Conservation (phyloP, 2,113 vertebrate species). For the Ginglymostoma cirratum region DNA sequence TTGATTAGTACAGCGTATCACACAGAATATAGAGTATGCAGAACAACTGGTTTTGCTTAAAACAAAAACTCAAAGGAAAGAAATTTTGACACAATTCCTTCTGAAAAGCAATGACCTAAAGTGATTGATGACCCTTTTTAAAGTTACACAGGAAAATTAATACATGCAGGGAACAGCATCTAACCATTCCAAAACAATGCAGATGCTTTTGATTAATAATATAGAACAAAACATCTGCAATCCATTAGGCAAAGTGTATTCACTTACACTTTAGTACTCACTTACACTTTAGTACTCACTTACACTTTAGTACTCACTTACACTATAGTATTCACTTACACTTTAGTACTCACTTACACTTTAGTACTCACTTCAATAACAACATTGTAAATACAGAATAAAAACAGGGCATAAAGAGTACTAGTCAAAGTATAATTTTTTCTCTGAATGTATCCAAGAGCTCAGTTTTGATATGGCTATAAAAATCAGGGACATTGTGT, state of each 20-base stretch:
- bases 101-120: neutral
- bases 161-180: neutral
- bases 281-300: neutral
- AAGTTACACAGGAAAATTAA: slow-evolving; percentile 9
- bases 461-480: neutral
- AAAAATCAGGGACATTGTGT: neutral
- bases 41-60: neutral
- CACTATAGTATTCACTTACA: neutral
- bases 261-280: neutral
- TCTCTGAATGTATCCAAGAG: neutral
- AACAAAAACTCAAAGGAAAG: neutral
- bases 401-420: no score
- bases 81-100: neutral
- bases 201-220: neutral
- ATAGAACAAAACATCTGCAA: neutral
- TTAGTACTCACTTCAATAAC: neutral
- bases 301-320: neutral
- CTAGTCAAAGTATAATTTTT: neutral
- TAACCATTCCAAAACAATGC: neutral
- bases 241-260: neutral
- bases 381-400: neutral
- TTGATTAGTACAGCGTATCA: neutral
- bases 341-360: neutral
- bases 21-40: no score
- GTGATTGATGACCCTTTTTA: neutral